A percentile compares a stretch with the other conserved stretches of the same genome.
These are phyloP conservation scores for Theristicus caerulescens DNA, from an alignment of 2,113 vertebrate species.

Conservation along the genomic window DNA sequence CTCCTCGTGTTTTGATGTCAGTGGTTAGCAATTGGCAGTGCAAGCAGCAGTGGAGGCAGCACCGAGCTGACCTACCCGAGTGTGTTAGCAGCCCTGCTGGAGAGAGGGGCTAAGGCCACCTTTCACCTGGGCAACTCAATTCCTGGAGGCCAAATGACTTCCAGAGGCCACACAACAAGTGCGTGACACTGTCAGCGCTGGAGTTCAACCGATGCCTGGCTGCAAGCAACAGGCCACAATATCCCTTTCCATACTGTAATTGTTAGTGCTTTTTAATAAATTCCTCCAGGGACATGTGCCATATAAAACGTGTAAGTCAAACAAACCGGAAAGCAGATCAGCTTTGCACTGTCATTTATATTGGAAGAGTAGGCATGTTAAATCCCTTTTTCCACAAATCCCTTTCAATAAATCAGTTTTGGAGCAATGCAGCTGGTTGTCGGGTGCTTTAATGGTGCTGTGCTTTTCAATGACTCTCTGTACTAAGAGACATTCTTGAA, in stretches of 20 bases:
- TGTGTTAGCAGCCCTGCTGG: neutral
- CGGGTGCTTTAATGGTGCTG: neutral
- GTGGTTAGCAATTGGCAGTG: neutral
- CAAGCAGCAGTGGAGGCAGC: neutral
- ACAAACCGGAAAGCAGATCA: neutral
- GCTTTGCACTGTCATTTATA: conserved; percentile 9
- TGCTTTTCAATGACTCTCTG: conserved; percentile 32
- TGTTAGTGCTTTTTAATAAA: neutral
- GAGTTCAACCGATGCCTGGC: neutral
- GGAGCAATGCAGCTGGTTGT: neutral
- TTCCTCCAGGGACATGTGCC: neutral
- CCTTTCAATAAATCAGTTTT: conserved; percentile 4
- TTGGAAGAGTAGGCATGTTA: neutral
- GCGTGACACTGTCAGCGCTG: neutral
- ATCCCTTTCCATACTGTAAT: neutral
- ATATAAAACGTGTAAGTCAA: neutral
- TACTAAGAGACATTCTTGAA: neutral
- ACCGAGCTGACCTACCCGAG: neutral
- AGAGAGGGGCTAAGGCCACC: neutral
- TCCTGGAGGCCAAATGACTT: neutral
- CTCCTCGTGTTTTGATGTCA: neutral
- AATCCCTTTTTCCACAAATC: conserved; percentile 15
- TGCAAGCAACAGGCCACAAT: neutral
- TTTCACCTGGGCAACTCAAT: neutral
- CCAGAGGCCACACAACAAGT: neutral